These are phyloP conservation scores for Petrocephalus zakoni DNA, from an alignment of 2,113 vertebrate species.

Conservation along the genomic window DNA sequence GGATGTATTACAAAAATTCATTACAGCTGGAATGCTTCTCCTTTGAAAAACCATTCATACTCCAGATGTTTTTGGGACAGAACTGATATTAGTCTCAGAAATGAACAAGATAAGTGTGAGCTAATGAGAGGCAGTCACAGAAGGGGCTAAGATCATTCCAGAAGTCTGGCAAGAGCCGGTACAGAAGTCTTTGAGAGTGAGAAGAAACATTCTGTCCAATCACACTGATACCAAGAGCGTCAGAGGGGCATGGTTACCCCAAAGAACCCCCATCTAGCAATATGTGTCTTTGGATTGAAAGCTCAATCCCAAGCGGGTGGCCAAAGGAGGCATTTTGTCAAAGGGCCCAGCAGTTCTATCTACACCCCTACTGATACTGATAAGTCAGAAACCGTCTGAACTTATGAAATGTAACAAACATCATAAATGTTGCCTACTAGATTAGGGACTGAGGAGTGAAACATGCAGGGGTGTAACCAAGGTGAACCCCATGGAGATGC, in stretches of 20 bases:
- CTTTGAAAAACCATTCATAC: constrained; percentile 21
- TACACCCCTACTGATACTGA: not conserved
- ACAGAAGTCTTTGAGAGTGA: not conserved
- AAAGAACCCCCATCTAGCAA: not conserved
- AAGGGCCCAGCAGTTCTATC: not conserved
- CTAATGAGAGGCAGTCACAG: not conserved
- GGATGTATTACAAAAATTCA: constrained; percentile 28
- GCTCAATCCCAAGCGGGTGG: not conserved
- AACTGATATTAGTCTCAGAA: not conserved
- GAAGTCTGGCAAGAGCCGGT: not conserved
- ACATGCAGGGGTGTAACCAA: not conserved
- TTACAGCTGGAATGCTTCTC: constrained; percentile 32
- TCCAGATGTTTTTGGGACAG: not conserved
- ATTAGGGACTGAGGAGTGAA: not conserved
- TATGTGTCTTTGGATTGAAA: not conserved
- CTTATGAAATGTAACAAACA: not conserved
- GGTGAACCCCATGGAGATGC: not conserved
- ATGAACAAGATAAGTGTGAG: not conserved
- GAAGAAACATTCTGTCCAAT: not conserved
- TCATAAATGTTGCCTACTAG: not conserved
- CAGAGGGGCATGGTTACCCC: too few relatives aligned
- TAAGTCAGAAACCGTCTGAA: not conserved
- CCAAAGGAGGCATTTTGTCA: not conserved
- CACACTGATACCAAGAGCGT: not conserved
- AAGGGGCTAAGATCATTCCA: not conserved